Evolutionary conservation across 2,888 invertebrate species (phyloP).

Genomic region (Spicauda simplicius): DNA sequence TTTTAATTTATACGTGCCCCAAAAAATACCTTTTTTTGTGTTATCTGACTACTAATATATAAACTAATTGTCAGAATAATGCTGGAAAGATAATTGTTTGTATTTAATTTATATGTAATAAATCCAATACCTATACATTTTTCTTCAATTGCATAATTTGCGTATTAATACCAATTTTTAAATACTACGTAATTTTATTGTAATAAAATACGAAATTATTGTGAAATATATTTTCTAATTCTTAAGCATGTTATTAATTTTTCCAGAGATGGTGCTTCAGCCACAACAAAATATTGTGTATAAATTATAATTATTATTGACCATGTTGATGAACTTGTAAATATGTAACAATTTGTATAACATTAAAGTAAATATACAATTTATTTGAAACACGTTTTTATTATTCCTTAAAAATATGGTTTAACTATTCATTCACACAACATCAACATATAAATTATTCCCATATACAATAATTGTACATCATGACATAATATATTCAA

Average conservation of each 20-base stretch:
- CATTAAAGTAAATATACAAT: constrained; percentile 23
- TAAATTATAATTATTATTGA: constrained; percentile 6
- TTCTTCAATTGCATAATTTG: too few relatives aligned
- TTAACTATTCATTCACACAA: constrained; percentile 23
- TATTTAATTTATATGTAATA: too few relatives aligned
- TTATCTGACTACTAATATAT: not conserved
- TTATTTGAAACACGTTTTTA: constrained; percentile 18
- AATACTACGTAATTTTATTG: not conserved
- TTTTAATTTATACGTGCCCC: constrained; percentile 2
- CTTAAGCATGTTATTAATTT: not conserved
- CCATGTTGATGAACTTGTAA: constrained; percentile 9
- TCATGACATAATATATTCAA: constrained; percentile 56
- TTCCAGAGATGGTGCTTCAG: not conserved
- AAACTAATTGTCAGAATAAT: not conserved
- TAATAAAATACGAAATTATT: not conserved
- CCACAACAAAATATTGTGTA: constrained; percentile 2
- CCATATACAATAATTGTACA: not conserved
- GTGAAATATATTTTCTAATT: not conserved
- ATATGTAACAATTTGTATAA: constrained; percentile 16
- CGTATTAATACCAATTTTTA: not conserved
- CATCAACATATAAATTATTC: not conserved
- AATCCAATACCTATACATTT: too few relatives aligned
- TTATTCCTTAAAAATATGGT: constrained; percentile 5
- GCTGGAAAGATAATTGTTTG: not conserved
- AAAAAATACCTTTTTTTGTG: not conserved